Evolutionary conservation across 2,797 vertebrate species (phyloP).

Genomic region (Cottoperca gobio): DNA sequence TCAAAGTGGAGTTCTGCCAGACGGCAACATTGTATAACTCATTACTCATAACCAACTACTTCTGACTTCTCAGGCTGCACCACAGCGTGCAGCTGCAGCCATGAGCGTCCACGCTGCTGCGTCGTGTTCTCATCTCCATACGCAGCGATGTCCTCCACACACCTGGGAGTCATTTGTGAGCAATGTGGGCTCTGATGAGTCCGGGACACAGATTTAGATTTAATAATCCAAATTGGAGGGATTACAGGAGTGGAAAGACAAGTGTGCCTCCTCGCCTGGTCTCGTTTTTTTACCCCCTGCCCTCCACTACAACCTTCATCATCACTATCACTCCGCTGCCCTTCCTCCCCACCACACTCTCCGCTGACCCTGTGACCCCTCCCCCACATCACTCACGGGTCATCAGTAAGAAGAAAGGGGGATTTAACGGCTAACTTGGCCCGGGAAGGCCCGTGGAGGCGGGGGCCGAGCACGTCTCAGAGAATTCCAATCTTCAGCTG

Average conservation of each 20-base stretch:
- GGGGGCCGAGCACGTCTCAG: slow-evolving; percentile 58
- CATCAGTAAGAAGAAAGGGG: slow-evolving; percentile 78
- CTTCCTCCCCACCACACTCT: slow-evolving; percentile 40
- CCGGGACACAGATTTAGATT: slow-evolving; percentile 70
- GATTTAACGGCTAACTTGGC: slow-evolving; percentile 81
- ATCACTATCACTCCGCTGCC: slow-evolving; percentile 3
- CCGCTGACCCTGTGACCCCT: slow-evolving; percentile 70
- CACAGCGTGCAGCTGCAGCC: slow-evolving; percentile 36
- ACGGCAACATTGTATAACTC: slow-evolving; percentile 26
- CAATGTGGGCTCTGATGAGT: slow-evolving; percentile 71
- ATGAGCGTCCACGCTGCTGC: slow-evolving; percentile 3
- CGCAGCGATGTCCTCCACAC: slow-evolving; percentile 31
- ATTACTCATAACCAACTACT: slow-evolving; percentile 13
- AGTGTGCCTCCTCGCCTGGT: slow-evolving; percentile 55
- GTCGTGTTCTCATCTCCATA: slow-evolving; percentile 22
- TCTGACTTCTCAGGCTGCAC: slow-evolving; percentile 6
- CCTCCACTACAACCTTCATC: slow-evolving; percentile 33
- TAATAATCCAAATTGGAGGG: slow-evolving; percentile 80
- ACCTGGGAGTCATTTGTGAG: slow-evolving; percentile 78
- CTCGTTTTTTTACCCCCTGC: background rate
- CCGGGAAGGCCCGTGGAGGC: slow-evolving; percentile 53
- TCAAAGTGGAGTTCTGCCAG: slow-evolving; percentile 11
- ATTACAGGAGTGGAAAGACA: slow-evolving; percentile 77
- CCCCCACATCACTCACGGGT: slow-evolving; percentile 79
- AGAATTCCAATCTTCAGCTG: slow-evolving; percentile 67